phyloP scores from a whole-genome alignment of 1,140 invertebrate genomes.

The Diachasma alloeum region DNA sequence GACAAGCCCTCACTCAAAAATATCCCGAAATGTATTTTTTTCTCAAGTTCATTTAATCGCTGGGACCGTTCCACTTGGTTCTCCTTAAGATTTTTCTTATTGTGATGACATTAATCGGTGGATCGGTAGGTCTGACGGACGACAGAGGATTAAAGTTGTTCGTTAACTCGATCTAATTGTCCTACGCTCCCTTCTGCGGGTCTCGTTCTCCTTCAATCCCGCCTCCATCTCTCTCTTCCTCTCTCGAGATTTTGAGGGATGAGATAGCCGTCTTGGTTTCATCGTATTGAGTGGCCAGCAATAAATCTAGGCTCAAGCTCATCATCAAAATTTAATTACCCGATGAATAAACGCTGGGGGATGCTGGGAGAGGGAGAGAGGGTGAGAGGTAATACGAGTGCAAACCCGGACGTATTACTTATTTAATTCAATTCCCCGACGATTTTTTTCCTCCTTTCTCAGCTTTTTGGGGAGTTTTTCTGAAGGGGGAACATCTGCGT shows the following conservation, averaged over 20 bases:
- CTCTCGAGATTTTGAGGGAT: background rate
- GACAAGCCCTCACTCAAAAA: background rate
- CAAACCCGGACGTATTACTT: background rate
- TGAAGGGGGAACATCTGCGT: background rate
- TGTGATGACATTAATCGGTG: constrained; percentile 62
- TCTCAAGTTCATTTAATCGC: background rate
- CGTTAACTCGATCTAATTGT: constrained; percentile 67
- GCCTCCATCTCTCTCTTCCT: constrained; percentile 53
- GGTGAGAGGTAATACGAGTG: background rate
- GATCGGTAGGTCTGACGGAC: constrained; percentile 59
- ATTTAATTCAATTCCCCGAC: background rate
- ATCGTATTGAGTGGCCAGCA: background rate
- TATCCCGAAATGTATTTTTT: background rate
- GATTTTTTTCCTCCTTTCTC: background rate
- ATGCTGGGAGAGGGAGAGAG: no score
- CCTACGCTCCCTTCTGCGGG: background rate
- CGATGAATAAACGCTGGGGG: background rate
- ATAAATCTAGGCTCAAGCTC: background rate
- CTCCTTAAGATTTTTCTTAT: background rate
- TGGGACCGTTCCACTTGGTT: background rate
- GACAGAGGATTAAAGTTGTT: constrained; percentile 64
- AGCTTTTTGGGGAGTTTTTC: background rate
- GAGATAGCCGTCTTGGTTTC: background rate
- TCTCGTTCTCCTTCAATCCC: constrained; percentile 36
- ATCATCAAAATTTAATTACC: background rate